Base-by-base conservation (phyloP, 2,113 vertebrate genomes). In the Thamnophis sirtalis region DNA sequence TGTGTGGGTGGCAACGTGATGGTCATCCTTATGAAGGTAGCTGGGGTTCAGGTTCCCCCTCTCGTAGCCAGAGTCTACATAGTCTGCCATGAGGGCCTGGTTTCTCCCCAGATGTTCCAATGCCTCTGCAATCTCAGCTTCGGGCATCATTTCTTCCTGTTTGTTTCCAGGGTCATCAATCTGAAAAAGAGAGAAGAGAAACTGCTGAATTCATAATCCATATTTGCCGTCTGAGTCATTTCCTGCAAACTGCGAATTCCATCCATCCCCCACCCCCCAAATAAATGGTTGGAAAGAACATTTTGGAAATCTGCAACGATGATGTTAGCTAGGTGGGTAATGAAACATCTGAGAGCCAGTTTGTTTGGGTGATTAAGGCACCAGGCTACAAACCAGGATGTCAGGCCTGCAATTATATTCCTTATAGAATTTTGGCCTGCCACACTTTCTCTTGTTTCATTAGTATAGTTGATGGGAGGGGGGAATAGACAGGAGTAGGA, bases 51-150 rank as follows among this genome's bases (percentile, higher is more conserved):
- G 97, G 48, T 97, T 92, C 21, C 97, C 97, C 28, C 93, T 94
- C 43, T 96, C 96, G 0, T 98, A 98, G 53, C 95, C 96, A 0
- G 97, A 97, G 43, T 92, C 97, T 63, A 95, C 17, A 0, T 98
- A 98, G 91, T 98, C 98, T 10, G 95, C 93, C 28, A 89, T 96
- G 94, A 98, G 92, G 56, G 98, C 98, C 94, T 98, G 98, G 73
- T 96, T 96, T 90, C 86, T 89, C 88, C 98, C 98, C 68, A 98
- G 96, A 33, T 90, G 95, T 15, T 93, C 89, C 96, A 98, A 96
- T 0, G 95, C 90, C 55, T 90, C 84, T 9, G 22, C 0, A 0
- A 96, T 56, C 3, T 96, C 90, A 0, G 92, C 95, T 93, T 97
- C 97, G 1, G 24, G 91, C 19, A 87, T 95, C 91, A 93, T 97